Base-by-base conservation (phyloP, 2,113 vertebrate genomes). In the Muscicapa adusta region DNA sequence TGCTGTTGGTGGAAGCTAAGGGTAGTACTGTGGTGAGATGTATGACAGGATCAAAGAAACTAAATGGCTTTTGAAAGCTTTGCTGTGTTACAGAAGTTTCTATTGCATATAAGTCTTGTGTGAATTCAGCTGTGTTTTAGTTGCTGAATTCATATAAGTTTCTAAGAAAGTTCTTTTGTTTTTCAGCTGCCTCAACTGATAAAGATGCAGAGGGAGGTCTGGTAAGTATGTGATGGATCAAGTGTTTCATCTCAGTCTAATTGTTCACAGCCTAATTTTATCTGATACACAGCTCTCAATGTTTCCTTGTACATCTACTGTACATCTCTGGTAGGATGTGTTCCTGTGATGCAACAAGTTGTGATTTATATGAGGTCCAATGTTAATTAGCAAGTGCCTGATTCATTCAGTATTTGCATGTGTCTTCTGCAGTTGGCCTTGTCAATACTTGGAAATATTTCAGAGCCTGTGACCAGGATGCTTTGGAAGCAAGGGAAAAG, bases 221-320 rank as follows among this genome's bases (percentile, higher is more conserved):
- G 93, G 96, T 97, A 54, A 96, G 96, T 95, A 61, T 70, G 11
- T 43, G 14, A 54, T 76, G 33, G 16, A 56, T 61, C 17, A 58
- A 62, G 23, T 13, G 5, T 56, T 91, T 81, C 0, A 48, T 40
- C 26, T 74, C 36, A 6, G 45, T 38, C 31, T 17, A 50, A 20
- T 14, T 50, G 29, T 24, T 29, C 14, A 6, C 17, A 66, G 65
- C 11, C 12, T 66, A 19, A 43, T 9, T 53, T 36, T 29, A 42
- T 5, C 34, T 50, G 36, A 34, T 28, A 24, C 11, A 13, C 4
- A 75, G 53, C 45, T 33, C 26, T 89, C 19, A 18, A 3, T 38
- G 26, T 42, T 43, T 77, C 10, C 53, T 43, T 91, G 18, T 45
- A 45, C 43, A 20, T 45, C 43, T 0, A 0, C 22, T 85, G 36